Evolutionary conservation across 1,140 invertebrate species (phyloP).

Genomic region (Melipona quadrifasciata): DNA sequence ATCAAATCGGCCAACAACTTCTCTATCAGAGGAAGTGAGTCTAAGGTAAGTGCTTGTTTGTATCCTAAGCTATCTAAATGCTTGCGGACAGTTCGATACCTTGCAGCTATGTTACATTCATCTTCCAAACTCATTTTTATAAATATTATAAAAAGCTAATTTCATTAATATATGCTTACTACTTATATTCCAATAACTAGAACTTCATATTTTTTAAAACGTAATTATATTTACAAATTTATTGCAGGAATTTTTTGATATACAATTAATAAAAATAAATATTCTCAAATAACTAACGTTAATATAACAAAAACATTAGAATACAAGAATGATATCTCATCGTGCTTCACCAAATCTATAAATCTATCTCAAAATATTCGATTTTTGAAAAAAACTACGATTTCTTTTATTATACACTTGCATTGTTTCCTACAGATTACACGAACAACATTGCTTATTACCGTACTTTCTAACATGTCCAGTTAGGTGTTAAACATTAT

Average conservation of each 20-base stretch:
- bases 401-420: neutral
- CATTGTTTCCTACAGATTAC: neutral
- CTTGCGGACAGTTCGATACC: conserved; percentile 83
- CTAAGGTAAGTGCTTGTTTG: conserved; percentile 86
- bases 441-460: neutral
- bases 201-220: neutral
- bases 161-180: neutral
- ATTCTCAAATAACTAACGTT: neutral
- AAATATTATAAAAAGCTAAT: conserved; percentile 11
- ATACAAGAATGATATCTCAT: neutral
- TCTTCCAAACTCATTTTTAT: conserved; percentile 66
- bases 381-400: neutral
- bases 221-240: conserved; percentile 18
- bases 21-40: conserved; percentile 89
- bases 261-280: neutral
- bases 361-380: neutral
- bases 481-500: conserved; percentile 9
- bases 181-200: neutral
- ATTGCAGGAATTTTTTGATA: neutral
- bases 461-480: neutral
- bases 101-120: conserved; percentile 74
- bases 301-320: conserved; percentile 13
- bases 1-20: conserved; percentile 88
- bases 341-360: neutral
- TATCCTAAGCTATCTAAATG: conserved; percentile 89